These are phyloP conservation scores for Drosophila lutescens DNA, from an alignment of 2,888 invertebrate genomes.

Conservation along the genomic window DNA sequence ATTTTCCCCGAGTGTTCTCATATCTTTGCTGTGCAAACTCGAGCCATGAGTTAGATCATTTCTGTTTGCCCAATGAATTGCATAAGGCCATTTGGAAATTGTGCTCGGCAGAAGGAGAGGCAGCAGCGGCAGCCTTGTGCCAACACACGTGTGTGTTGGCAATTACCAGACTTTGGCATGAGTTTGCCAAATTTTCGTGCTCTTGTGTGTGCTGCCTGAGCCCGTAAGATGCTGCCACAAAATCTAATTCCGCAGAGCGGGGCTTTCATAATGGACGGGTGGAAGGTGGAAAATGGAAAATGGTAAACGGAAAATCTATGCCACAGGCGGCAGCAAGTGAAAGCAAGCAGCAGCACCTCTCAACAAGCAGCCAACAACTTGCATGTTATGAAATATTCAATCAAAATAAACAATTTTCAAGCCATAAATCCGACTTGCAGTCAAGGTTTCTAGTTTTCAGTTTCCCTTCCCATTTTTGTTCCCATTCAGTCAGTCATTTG, in stretches of 20 bases:
- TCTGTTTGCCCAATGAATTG: conserved; percentile 30
- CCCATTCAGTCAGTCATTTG: conserved; percentile 26
- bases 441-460: conserved; percentile 15
- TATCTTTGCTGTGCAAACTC: conserved; percentile 1
- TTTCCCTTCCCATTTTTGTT: not conserved
- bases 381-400: conserved; percentile 57
- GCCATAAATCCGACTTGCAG: conserved; percentile 43
- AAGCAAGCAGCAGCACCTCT: conserved; percentile 4
- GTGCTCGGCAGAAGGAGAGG: conserved; percentile 10
- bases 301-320: conserved; percentile 15
- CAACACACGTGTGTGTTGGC: conserved; percentile 32
- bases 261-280: conserved; percentile 32
- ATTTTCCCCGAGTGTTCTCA: conserved; percentile 1
- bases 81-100: conserved; percentile 46
- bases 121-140: conserved; percentile 1
- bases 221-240: conserved; percentile 26
- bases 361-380: conserved; percentile 4
- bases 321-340: conserved; percentile 11
- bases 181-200: conserved; percentile 32
- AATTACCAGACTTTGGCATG: conserved; percentile 41
- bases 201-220: not conserved
- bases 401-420: conserved; percentile 55
- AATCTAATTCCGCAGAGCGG: conserved; percentile 23
- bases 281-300: not conserved
- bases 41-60: conserved; percentile 19